Percentiles rank a stretch among this genome's conserved stretches.
phyloP scores from a whole-genome alignment of 2,113 vertebrate genomes.

The Sigmodon hispidus region DNA sequence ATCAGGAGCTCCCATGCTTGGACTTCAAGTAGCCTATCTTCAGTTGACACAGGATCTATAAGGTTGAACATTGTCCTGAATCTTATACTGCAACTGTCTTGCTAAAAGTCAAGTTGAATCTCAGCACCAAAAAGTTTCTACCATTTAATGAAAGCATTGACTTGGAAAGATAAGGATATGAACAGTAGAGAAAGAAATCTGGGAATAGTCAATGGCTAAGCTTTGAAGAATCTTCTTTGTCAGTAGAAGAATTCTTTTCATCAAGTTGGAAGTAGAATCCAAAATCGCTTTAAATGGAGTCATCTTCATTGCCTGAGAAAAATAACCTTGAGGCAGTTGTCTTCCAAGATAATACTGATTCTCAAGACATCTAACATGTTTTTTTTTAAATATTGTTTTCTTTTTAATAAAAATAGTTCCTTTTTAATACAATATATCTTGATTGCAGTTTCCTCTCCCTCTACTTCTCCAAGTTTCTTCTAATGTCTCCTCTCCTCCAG shows the following conservation, averaged over 20 bases:
- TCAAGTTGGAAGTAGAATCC: background rate
- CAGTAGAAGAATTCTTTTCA: background rate
- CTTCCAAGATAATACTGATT: background rate
- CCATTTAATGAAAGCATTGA: background rate
- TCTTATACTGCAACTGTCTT: background rate
- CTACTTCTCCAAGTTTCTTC: background rate
- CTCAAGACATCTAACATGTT: background rate
- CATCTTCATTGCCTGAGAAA: background rate
- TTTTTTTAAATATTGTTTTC: background rate
- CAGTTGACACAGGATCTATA: background rate
- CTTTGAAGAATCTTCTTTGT: background rate
- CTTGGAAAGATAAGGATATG: background rate
- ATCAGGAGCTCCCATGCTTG: no score
- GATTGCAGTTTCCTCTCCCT: background rate
- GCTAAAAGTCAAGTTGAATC: background rate
- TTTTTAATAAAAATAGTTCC: background rate
- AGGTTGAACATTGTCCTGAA: background rate
- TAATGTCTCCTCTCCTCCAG: background rate
- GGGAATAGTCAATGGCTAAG: background rate
- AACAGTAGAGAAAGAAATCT: background rate
- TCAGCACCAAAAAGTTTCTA: background rate
- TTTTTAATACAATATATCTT: background rate
- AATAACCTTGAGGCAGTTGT: background rate
- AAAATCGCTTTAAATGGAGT: background rate
- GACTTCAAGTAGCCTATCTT: background rate